These are phyloP conservation scores for Calonectris borealis DNA, from an alignment of 2,113 vertebrate genomes.

Conservation along the genomic window DNA sequence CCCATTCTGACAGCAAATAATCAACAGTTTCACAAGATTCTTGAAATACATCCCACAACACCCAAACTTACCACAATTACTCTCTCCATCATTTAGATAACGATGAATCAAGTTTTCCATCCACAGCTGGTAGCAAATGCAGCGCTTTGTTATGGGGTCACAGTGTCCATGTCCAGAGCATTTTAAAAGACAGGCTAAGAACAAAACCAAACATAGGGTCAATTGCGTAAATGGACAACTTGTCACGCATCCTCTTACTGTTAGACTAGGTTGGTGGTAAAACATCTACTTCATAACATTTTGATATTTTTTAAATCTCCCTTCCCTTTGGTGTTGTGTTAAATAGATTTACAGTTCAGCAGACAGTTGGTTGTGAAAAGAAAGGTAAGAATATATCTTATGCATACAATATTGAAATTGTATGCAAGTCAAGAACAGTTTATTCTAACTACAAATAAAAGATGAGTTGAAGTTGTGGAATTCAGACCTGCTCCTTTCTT, in stretches of 20 bases:
- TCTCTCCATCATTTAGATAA: slow-evolving; percentile 83
- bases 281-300: not conserved
- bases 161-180: slow-evolving; percentile 89
- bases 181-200: slow-evolving; percentile 82
- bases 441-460: not conserved
- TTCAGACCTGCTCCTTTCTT: not conserved
- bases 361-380: not conserved
- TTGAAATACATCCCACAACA: not conserved
- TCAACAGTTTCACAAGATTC: not conserved
- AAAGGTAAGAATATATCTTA: not conserved
- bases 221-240: not conserved
- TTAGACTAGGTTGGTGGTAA: not conserved
- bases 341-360: not conserved
- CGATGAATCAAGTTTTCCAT: slow-evolving; percentile 85
- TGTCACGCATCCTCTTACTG: not conserved
- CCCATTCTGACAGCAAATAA: not conserved
- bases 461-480: not conserved
- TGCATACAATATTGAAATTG: not conserved
- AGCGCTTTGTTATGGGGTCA: slow-evolving; percentile 87
- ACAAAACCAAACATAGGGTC: not conserved
- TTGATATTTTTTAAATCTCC: not conserved
- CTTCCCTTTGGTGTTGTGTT: not conserved
- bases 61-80: slow-evolving; percentile 84
- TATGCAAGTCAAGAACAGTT: not conserved
- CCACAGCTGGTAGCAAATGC: slow-evolving; percentile 89